These are phyloP conservation scores for Pedicia rivosa DNA, from an alignment of 2,888 invertebrate genomes.

Conservation along the genomic window DNA sequence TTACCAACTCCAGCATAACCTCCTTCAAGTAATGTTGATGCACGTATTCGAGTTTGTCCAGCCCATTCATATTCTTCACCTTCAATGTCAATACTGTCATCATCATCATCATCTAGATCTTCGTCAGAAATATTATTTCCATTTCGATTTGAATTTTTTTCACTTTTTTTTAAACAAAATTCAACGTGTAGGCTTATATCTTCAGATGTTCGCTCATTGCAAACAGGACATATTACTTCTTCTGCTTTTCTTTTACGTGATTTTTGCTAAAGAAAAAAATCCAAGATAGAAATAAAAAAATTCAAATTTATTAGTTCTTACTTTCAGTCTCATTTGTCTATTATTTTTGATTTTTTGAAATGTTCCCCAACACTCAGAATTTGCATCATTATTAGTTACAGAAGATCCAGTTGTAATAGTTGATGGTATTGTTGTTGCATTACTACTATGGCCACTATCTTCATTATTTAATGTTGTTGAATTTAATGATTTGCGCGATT, in stretches of 20 bases:
- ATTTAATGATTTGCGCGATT: conserved; percentile 23
- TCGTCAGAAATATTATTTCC: conserved; percentile 11
- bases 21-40: conserved; percentile 51
- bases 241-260: conserved; percentile 48
- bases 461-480: conserved; percentile 13
- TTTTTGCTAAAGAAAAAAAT: conserved; percentile 30
- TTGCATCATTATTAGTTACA: conserved; percentile 31
- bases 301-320: conserved; percentile 11
- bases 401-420: conserved; percentile 10
- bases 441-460: conserved; percentile 18
- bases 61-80: conserved; percentile 79
- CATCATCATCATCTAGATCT: conserved; percentile 37
- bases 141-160: conserved; percentile 20
- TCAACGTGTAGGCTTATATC: conserved; percentile 59
- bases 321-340: conserved; percentile 46
- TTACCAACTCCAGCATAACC: conserved; percentile 37
- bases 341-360: conserved; percentile 59
- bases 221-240: conserved; percentile 63
- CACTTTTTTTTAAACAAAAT: conserved; percentile 42
- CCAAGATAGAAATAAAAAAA: background rate
- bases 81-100: conserved; percentile 63
- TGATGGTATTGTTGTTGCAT: conserved; percentile 22
- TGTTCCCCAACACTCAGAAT: conserved; percentile 50
- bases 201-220: conserved; percentile 51
- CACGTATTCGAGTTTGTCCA: conserved; percentile 66